Conservation (phyloP, 1,140 invertebrate species). For the Yoshiicerus persimilis region DNA sequence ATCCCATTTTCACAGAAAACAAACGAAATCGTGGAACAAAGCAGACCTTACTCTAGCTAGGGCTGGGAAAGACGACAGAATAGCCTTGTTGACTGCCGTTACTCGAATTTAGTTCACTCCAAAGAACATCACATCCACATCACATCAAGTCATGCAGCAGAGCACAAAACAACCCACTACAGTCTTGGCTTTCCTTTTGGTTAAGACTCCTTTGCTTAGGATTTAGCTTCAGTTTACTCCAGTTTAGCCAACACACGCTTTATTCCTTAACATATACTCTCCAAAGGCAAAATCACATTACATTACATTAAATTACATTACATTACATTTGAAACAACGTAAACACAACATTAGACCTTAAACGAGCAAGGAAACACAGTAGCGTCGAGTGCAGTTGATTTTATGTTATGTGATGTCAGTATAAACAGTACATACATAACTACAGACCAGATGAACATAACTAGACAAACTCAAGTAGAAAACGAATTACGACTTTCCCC, state of each 20-base stretch:
- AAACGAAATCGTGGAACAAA: background rate
- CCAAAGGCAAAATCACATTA: background rate
- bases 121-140: conserved; percentile 12
- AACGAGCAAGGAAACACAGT: background rate
- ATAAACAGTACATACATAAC: background rate
- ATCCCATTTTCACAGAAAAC: background rate
- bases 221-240: too few species aligned
- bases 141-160: conserved; percentile 15
- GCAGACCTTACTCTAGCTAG: background rate
- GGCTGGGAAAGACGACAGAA: background rate
- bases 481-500: background rate
- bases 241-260: background rate
- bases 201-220: too few species aligned
- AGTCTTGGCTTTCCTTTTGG: background rate
- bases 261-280: background rate
- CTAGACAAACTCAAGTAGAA: background rate
- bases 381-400: background rate
- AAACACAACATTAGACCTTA: conserved; percentile 11
- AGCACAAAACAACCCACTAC: background rate
- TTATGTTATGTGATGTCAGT: background rate
- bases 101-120: conserved; percentile 19
- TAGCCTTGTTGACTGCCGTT: conserved; percentile 6
- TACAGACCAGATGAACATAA: background rate
- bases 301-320: background rate
- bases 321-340: background rate